Base-by-base conservation (phyloP, 2,797 vertebrate genomes). In the Nothura maculosa region DNA sequence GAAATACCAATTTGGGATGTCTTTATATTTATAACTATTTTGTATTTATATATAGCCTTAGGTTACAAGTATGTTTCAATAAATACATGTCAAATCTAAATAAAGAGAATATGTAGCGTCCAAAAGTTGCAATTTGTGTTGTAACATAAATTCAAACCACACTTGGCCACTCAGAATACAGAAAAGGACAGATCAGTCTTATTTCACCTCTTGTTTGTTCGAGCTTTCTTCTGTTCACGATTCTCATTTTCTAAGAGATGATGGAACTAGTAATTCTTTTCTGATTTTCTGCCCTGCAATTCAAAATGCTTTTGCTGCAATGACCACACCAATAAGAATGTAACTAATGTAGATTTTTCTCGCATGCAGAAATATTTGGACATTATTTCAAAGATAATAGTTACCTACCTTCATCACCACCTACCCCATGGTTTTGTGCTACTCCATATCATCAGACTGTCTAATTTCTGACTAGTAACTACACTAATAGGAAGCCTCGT, bases 401-500 rank as follows among this genome's bases (percentile, higher is more conserved):
- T 21, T 30, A 69, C 28, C 42, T 60, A 57, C 36, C 66, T 66
- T 32, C 61, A 61, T 28, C 43, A 54, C 30, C 43, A 42, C 30
- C 47, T 52, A 30, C 38, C 25, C 47, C 13, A 14, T 0, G 1
- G 8, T 16, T 25, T 6, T 43, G 12, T 3, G 19, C 36, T 50
- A 30, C 30, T 21, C 47, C 18, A 14, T 0, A 1, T 7, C 10
- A 28, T 6, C 38, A 18, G 3, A 17, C 36, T 12, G 14, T 42
- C 28, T 54, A 5, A n/a, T 43, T 77, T 58, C 64, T 75, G 40
- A 38, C 57, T 24, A 42, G 19, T 9, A 43, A 32, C 43, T 40
- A 5, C 9, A 63, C 34, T 9, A 34, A 38, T 24, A 4, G 6
- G n/a, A 47, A 61, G 27, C 34, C 30, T 73, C 8, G 0, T 18